Evolutionary conservation across 2,888 invertebrate genomes (phyloP).

Genomic region (Desoria tigrina): DNA sequence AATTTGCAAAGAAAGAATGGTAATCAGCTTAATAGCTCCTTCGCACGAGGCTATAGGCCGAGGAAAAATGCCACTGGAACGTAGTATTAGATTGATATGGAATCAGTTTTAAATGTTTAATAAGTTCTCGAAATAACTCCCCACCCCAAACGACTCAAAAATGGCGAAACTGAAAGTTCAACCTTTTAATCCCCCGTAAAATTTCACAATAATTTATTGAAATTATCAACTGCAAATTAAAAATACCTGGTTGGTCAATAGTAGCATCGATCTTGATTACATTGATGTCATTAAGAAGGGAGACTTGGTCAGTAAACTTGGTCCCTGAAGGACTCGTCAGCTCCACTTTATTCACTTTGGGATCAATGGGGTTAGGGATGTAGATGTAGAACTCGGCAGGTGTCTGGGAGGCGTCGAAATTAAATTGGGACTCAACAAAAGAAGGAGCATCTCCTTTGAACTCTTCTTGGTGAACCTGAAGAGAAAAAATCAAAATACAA

Average conservation of each 20-base stretch:
- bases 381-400: slow-evolving; percentile 53
- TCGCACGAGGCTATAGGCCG: too few relatives aligned
- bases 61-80: too few relatives aligned
- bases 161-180: too few relatives aligned
- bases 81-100: too few relatives aligned
- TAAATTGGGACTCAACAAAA: slow-evolving; percentile 52
- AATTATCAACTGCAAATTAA: too few relatives aligned
- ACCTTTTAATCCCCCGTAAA: too few relatives aligned
- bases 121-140: too few relatives aligned
- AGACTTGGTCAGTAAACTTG: slow-evolving; percentile 49
- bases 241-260: slow-evolving; percentile 51
- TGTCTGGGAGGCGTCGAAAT: slow-evolving; percentile 52
- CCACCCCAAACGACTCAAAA: too few relatives aligned
- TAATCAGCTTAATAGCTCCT: too few relatives aligned
- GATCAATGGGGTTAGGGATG: slow-evolving; percentile 47
- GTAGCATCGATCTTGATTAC: slow-evolving; percentile 52
- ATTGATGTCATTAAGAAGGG: slow-evolving; percentile 51
- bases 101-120: too few relatives aligned
- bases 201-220: too few relatives aligned
- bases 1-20: too few relatives aligned
- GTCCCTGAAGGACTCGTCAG: slow-evolving; percentile 51
- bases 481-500: slow-evolving; percentile 24
- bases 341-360: slow-evolving; percentile 53
- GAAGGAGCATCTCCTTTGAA: slow-evolving; percentile 59
- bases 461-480: slow-evolving; percentile 61